Conservation (phyloP, 2,888 invertebrate genomes). For the Agonopterix subpropinquella region DNA sequence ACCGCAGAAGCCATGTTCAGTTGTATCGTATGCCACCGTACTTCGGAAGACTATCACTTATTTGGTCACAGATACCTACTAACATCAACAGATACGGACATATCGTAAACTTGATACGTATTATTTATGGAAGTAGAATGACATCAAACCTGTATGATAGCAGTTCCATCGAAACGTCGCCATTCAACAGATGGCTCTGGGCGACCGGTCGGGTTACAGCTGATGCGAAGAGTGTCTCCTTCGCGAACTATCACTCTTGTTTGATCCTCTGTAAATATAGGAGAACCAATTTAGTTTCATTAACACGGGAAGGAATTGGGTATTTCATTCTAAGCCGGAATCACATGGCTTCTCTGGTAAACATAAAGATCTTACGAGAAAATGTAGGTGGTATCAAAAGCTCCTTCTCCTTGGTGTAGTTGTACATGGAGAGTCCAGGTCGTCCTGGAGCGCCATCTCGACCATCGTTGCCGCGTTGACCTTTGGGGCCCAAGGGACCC, state of each 20-base stretch:
- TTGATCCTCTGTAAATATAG: constrained; percentile 48
- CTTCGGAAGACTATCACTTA: no score
- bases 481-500: constrained; percentile 80
- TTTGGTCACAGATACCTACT: no score
- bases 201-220: constrained; percentile 86
- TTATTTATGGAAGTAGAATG: not conserved
- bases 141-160: constrained; percentile 53
- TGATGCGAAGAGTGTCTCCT: constrained; percentile 86
- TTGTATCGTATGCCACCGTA: no score
- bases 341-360: no score
- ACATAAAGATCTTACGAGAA: constrained; percentile 53
- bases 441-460: constrained; percentile 84
- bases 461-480: constrained; percentile 84
- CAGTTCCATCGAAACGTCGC: constrained; percentile 78
- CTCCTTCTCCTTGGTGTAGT: constrained; percentile 80
- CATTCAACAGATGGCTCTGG: constrained; percentile 88
- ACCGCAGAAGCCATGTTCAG: no score
- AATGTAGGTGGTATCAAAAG: constrained; percentile 91
- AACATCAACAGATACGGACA: no score
- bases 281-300: not conserved
- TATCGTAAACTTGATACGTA: not conserved
- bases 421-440: constrained; percentile 88
- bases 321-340: not conserved
- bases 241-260: constrained; percentile 84
- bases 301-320: not conserved